Evolutionary conservation across 2,888 invertebrate genomes (phyloP), one percentile per base, ranked within the genome.

Genomic region (Drosophila gaucha): DNA sequence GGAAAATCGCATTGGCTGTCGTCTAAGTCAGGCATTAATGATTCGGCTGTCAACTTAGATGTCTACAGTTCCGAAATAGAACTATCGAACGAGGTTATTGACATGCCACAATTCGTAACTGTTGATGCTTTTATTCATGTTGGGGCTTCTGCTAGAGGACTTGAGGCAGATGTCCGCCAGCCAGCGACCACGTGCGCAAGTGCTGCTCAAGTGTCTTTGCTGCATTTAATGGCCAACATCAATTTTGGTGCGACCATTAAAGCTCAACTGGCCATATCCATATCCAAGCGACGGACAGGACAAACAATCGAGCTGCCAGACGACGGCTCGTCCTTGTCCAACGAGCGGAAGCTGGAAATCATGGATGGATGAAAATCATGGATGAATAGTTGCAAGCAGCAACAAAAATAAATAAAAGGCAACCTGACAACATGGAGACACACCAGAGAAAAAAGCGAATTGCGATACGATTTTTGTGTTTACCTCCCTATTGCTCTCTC

Each of bases 171-270:
- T 50, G 44, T 49, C 30, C 46, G 28, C 24, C 31, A 22, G 46
- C 30, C 38, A 20, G 52, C 33, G 28, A 14, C 30, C 39, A 41
- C 14, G 47, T 31, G n/a, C 8, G 36, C 39, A 60, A 38, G 55
- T 33, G 38, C 33, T 24, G 50, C 39, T 56, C 47, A 74, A 67
- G 58, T 74, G 55, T 16, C 52, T 65, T 30, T 30, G 60, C 79
- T 85, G 80, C 82, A 74, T 70, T 74, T 76, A 76, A 85, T 82
- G 74, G 63, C 46, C 49, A 66, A 68, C 74, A 86, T 82, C 73
- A 85, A 82, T 72, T 82, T 70, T 54, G 65, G 58, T 66, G 58
- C 46, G 59, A 58, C 83, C 60, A 59, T 79, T 74, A 82, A 76
- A 79, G 80, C 82, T 72, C 66, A 62, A 67, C 65, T 60, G 44